Percentiles rank a stretch among this genome's conserved stretches.
Conservation (phyloP, 2,113 vertebrate genomes). For the Leptodactylus fuscus region DNA sequence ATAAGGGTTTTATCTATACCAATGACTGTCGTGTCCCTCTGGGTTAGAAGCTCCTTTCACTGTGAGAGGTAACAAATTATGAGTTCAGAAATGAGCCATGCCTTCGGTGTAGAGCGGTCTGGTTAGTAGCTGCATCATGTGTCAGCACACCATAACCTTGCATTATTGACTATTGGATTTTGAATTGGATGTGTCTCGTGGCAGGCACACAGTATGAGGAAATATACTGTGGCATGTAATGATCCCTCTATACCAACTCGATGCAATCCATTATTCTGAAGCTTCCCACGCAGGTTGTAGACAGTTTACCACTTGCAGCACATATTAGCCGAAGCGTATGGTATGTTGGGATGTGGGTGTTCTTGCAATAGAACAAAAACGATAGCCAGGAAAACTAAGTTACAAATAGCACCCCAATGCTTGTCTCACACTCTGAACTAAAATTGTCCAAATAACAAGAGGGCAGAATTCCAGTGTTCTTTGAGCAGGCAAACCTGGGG, state of each 20-base stretch:
- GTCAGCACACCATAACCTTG: conserved; percentile 35
- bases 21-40: neutral
- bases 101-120: conserved; percentile 1
- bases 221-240: conserved; percentile 50
- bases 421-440: no score
- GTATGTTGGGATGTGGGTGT: neutral
- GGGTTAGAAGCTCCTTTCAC: neutral
- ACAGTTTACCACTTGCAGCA: conserved; percentile 32
- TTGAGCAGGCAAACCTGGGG: no score
- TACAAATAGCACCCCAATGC: no score
- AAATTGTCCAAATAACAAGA: no score
- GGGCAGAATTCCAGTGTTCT: no score
- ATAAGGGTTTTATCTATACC: neutral
- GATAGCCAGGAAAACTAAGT: neutral
- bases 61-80: neutral
- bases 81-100: neutral
- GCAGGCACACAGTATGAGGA: conserved; percentile 12
- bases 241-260: conserved; percentile 50
- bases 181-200: conserved; percentile 41
- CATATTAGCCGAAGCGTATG: conserved; percentile 30
- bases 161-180: conserved; percentile 57
- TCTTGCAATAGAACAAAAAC: neutral
- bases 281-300: conserved; percentile 34
- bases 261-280: conserved; percentile 48
- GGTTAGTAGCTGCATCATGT: conserved; percentile 27